Percentiles rank a stretch among this genome's conserved stretches.
These are phyloP conservation scores for Panthera uncia DNA, from an alignment of 2,113 vertebrate genomes.

Conservation along the genomic window DNA sequence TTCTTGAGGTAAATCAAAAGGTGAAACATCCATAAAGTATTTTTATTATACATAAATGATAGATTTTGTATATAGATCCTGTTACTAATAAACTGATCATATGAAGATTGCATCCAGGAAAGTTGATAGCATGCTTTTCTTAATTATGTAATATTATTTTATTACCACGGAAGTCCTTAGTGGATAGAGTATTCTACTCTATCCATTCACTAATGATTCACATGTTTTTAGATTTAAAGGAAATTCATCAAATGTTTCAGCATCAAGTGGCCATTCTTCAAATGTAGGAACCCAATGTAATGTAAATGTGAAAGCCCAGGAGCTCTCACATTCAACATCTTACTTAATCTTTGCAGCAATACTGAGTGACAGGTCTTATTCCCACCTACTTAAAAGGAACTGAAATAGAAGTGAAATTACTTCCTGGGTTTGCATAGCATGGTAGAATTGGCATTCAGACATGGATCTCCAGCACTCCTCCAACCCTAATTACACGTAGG, in stretches of 20 bases:
- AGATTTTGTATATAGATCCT: not conserved
- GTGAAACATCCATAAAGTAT: not conserved
- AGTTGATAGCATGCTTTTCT: not conserved
- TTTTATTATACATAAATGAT: not conserved
- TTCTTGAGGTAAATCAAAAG: slow-evolving; percentile 2
- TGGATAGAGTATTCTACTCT: not conserved
- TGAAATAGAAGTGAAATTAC: not conserved
- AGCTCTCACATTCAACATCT: not conserved
- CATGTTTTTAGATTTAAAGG: not conserved
- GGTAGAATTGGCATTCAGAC: not conserved
- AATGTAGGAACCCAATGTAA: not conserved
- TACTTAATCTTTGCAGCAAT: not conserved
- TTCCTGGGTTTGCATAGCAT: not conserved
- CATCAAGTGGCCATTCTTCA: not conserved
- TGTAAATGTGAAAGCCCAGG: not conserved
- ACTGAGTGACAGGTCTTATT: not conserved
- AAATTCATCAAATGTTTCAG: not conserved
- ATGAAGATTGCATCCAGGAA: not conserved
- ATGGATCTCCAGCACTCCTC: not conserved
- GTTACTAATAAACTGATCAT: not conserved
- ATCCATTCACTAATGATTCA: not conserved
- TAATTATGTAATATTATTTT: not conserved
- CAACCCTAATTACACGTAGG: not conserved
- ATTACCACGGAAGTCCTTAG: not conserved
- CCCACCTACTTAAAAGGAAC: not conserved